A percentile compares a stretch with the other conserved stretches of the same genome.
phyloP scores from a whole-genome alignment of 2,113 vertebrate species.

The Drymodes brunneopygia region DNA sequence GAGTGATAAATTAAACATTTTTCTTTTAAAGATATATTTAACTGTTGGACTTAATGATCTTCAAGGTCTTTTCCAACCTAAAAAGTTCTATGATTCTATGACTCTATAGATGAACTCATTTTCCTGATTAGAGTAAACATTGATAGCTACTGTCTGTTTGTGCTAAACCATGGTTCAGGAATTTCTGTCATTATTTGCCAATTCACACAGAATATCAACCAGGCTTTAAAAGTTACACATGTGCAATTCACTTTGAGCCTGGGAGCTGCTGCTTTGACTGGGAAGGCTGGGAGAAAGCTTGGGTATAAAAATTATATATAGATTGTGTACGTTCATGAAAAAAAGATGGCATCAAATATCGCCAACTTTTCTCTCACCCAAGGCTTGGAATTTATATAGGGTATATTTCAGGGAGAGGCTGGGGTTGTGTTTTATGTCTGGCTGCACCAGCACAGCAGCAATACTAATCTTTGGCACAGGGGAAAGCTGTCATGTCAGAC shows the following conservation, averaged over 20 bases:
- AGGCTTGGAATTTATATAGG: constrained; percentile 16
- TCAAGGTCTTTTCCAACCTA: neutral
- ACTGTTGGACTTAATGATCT: neutral
- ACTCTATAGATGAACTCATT: neutral
- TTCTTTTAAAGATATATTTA: neutral
- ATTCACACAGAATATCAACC: neutral
- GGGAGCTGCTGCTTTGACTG: neutral
- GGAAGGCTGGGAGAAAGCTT: neutral
- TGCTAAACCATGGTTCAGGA: neutral
- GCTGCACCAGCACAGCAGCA: neutral
- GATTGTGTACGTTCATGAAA: neutral
- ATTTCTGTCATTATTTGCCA: neutral
- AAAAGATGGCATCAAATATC: neutral
- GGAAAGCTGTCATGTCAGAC: constrained; percentile 17
- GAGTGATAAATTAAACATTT: neutral
- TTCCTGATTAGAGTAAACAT: neutral
- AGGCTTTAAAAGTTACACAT: neutral
- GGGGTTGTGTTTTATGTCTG: neutral
- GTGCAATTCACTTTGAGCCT: neutral
- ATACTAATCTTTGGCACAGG: constrained; percentile 11
- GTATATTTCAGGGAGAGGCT: neutral
- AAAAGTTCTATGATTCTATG: neutral
- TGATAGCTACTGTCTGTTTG: neutral
- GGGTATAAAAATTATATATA: neutral
- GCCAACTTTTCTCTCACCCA: neutral